phyloP scores from a whole-genome alignment of 2,888 invertebrate species.

The Drosophila eohydei region DNA sequence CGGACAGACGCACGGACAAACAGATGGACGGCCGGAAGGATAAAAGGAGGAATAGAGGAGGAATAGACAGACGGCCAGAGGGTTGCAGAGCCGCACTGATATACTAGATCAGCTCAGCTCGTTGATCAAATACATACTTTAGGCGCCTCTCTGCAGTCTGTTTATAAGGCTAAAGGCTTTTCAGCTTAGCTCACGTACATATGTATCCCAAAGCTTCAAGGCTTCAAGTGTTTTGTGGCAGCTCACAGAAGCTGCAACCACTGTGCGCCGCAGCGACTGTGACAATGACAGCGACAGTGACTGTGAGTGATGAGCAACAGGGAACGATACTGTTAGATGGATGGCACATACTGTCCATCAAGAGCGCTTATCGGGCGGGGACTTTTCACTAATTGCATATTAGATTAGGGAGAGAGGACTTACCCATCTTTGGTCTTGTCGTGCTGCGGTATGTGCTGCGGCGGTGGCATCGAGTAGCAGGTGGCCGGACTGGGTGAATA shows the following conservation, averaged over 20 bases:
- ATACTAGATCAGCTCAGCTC: neutral
- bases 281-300: constrained; percentile 5
- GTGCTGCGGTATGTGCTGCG: constrained; percentile 91
- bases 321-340: constrained; percentile 7
- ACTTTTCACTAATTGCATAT: constrained; percentile 62
- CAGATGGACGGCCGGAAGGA: no score
- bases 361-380: constrained; percentile 26
- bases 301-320: constrained; percentile 26
- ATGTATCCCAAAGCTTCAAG: neutral
- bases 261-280: constrained; percentile 7
- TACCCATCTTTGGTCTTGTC: constrained; percentile 88
- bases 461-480: constrained; percentile 95
- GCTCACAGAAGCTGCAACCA: constrained; percentile 5
- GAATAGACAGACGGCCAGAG: neutral
- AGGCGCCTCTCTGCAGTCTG: no score
- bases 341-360: neutral
- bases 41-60: no score
- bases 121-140: neutral
- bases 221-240: no score
- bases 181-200: neutral
- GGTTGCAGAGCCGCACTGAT: neutral
- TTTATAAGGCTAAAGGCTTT: no score
- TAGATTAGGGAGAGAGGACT: constrained; percentile 65
- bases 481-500: constrained; percentile 89
- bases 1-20: neutral